Evolutionary conservation across 2,113 vertebrate species (phyloP).

Genomic region (Gymnarchus niloticus): DNA sequence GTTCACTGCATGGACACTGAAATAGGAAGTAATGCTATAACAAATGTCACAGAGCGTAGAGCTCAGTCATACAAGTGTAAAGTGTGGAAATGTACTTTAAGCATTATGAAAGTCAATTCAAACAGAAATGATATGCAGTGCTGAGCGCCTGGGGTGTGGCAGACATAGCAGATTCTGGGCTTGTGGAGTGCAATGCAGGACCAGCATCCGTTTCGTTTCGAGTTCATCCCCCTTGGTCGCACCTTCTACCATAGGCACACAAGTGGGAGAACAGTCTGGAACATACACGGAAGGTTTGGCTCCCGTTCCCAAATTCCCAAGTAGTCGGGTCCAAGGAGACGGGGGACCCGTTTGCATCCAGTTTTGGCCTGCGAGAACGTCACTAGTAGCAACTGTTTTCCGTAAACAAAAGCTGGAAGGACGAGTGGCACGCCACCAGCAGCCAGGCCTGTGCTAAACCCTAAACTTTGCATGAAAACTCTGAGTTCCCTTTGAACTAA

Average conservation of each 20-base stretch:
- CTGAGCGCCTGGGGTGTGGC: not conserved
- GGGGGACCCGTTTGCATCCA: not conserved
- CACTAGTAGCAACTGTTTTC: conserved; percentile 70
- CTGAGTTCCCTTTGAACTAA: conserved; percentile 69
- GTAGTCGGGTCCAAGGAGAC: not conserved
- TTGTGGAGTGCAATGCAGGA: not conserved
- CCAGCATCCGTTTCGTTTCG: not conserved
- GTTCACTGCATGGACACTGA: not conserved
- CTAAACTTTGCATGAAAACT: conserved; percentile 79
- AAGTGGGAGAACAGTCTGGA: too few relatives aligned
- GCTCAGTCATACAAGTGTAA: not conserved
- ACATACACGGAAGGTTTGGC: too few relatives aligned
- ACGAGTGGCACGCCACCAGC: conserved; percentile 59
- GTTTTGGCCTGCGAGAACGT: conserved; percentile 35
- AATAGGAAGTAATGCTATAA: not conserved
- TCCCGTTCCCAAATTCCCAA: not conserved
- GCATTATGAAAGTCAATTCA: not conserved
- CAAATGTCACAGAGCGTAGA: not conserved
- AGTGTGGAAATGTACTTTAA: not conserved
- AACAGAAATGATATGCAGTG: not conserved
- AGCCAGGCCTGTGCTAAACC: conserved; percentile 68
- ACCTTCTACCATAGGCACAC: not conserved
- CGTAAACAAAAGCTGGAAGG: conserved; percentile 74
- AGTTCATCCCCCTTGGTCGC: not conserved
- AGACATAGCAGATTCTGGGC: not conserved